These are phyloP conservation scores for Heteromormyrus szaboi DNA, from an alignment of 2,797 vertebrate genomes.

Conservation along the genomic window DNA sequence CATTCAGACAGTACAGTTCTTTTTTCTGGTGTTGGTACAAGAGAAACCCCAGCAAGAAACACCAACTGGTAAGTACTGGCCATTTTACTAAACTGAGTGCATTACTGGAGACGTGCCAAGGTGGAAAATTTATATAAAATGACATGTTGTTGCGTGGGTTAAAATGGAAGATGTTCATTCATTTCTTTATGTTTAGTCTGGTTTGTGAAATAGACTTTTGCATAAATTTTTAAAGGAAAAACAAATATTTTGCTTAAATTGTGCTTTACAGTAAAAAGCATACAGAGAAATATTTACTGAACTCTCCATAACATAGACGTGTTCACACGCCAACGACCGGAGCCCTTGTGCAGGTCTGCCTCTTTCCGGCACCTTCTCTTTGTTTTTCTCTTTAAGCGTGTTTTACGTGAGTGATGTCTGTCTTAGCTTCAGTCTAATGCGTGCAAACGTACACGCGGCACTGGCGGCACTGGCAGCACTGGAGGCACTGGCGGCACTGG, in stretches of 20 bases:
- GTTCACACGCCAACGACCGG: neutral
- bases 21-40: neutral
- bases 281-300: neutral
- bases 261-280: neutral
- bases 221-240: neutral
- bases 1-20: neutral
- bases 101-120: neutral
- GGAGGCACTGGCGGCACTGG: too few species aligned
- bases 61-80: slow-evolving; percentile 8
- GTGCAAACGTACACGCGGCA: neutral
- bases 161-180: neutral
- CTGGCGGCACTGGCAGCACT: too few species aligned
- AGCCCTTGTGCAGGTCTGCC: neutral
- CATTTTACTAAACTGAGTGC: neutral
- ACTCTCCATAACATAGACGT: neutral
- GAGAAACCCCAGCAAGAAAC: neutral
- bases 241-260: neutral
- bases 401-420: neutral
- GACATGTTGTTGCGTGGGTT: neutral
- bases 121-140: neutral
- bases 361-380: neutral
- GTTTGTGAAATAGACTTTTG: neutral
- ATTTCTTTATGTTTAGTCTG: neutral
- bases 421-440: neutral
- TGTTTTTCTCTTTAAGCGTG: neutral